phyloP scores from a whole-genome alignment of 53 echinoderm and acorn worm genomes.

The Hippasteria phrygiana region DNA sequence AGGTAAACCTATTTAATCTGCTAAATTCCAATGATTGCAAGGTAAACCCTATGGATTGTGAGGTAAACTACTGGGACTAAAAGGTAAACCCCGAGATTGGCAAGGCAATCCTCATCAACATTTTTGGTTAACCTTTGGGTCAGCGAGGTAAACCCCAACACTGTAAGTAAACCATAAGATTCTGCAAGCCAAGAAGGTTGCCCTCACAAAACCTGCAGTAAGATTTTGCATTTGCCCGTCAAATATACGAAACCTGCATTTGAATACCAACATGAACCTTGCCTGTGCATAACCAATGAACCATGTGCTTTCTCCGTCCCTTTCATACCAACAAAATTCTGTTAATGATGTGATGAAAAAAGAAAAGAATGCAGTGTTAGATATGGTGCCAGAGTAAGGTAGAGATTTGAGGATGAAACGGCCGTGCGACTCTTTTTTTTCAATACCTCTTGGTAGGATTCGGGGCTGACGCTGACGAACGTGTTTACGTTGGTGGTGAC shows the following conservation, averaged over 20 bases:
- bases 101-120: too few species aligned
- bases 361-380: conserved; percentile 10
- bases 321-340: neutral
- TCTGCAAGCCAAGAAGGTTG: too few species aligned
- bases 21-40: too few species aligned
- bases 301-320: neutral
- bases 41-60: neutral
- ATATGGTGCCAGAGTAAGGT: conserved; percentile 2
- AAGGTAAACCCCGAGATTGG: neutral
- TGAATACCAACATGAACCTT: neutral
- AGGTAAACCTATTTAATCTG: too few species aligned
- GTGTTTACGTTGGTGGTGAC: conserved; percentile 36
- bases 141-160: neutral
- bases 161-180: too few species aligned
- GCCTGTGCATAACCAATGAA: neutral
- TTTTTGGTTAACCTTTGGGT: neutral
- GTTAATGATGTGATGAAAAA: conserved; percentile 13
- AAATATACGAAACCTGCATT: too few species aligned
- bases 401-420: neutral
- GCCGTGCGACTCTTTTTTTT: neutral
- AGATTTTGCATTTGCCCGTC: too few species aligned
- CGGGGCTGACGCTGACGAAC: conserved; percentile 53
- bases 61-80: neutral
- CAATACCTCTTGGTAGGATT: conserved; percentile 48
- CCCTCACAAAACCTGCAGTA: too few species aligned